Conservation (phyloP, 2,113 vertebrate genomes). For the Alaudala cheleensis region DNA sequence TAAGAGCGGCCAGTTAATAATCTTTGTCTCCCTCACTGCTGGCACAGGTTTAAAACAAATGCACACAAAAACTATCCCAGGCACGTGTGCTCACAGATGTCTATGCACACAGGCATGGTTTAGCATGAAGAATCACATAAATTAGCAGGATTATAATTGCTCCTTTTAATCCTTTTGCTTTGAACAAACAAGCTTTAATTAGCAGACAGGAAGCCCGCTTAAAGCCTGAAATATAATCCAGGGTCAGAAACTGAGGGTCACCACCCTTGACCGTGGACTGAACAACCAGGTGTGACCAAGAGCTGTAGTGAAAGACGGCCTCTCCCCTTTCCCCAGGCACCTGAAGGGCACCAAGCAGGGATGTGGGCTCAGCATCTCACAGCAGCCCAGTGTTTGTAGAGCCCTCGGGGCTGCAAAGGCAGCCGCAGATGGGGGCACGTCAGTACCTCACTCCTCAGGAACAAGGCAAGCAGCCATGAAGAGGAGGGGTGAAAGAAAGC, state of each 20-base stretch:
- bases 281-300: constrained; percentile 70
- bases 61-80: not conserved
- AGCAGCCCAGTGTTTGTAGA: not conserved
- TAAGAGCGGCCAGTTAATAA: constrained; percentile 46
- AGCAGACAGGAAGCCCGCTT: constrained; percentile 64
- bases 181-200: constrained; percentile 70
- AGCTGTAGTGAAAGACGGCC: not conserved
- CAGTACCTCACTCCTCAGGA: not conserved
- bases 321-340: not conserved
- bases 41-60: constrained; percentile 49
- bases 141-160: constrained; percentile 63
- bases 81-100: constrained; percentile 33
- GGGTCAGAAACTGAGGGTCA: constrained; percentile 72
- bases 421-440: not conserved
- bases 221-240: constrained; percentile 65
- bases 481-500: not conserved
- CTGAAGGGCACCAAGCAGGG: not conserved
- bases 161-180: constrained; percentile 63
- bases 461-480: not conserved
- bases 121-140: constrained; percentile 52
- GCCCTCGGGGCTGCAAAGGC: not conserved
- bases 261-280: constrained; percentile 62
- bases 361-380: not conserved
- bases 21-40: constrained; percentile 34
- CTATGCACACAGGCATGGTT: constrained; percentile 16